These are phyloP conservation scores for Ennomos fuscantarius DNA, from an alignment of 2,888 invertebrate species.

Conservation along the genomic window DNA sequence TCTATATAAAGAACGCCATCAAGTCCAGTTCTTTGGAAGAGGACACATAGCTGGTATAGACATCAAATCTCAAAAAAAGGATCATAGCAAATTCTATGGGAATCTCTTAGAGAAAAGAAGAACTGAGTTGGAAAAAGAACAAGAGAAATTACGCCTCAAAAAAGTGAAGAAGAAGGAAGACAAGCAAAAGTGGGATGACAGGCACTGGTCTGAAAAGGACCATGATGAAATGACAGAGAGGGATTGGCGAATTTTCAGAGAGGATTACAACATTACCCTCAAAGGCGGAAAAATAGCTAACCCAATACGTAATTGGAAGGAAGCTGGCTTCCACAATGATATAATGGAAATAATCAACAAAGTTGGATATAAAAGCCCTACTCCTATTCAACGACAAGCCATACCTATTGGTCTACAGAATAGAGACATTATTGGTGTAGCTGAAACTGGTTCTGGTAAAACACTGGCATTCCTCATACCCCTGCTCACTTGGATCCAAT, in stretches of 20 bases:
- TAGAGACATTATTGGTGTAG: slow-evolving; percentile 99
- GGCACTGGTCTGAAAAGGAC: slow-evolving; percentile 99
- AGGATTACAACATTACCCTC: slow-evolving; percentile 99
- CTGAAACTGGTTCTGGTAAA: slow-evolving; percentile 99
- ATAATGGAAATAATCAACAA: slow-evolving; percentile 97
- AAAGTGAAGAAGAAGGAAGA: slow-evolving; percentile 98
- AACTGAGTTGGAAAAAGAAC: slow-evolving; percentile 98
- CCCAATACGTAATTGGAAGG: slow-evolving; percentile 97
- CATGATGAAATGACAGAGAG: slow-evolving; percentile 98
- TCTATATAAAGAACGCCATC: slow-evolving; percentile 98
- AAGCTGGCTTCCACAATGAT: slow-evolving; percentile 95
- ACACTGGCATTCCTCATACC: slow-evolving; percentile 99
- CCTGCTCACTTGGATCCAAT: slow-evolving; percentile 98
- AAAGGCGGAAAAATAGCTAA: slow-evolving; percentile 99
- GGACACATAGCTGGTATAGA: slow-evolving; percentile 99
- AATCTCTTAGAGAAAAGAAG: slow-evolving; percentile 97
- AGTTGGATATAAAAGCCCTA: slow-evolving; percentile 98
- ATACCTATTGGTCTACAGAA: slow-evolving; percentile 99
- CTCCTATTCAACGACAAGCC: slow-evolving; percentile 99
- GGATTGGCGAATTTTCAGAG: slow-evolving; percentile 99
- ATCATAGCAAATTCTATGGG: slow-evolving; percentile 98
- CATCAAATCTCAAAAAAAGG: slow-evolving; percentile 97
- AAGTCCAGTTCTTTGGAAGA: slow-evolving; percentile 98
- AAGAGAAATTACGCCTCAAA: slow-evolving; percentile 96
- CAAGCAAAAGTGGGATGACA: slow-evolving; percentile 99